Conservation (phyloP, 2,797 vertebrate genomes). For the Pempheris klunzingeri region DNA sequence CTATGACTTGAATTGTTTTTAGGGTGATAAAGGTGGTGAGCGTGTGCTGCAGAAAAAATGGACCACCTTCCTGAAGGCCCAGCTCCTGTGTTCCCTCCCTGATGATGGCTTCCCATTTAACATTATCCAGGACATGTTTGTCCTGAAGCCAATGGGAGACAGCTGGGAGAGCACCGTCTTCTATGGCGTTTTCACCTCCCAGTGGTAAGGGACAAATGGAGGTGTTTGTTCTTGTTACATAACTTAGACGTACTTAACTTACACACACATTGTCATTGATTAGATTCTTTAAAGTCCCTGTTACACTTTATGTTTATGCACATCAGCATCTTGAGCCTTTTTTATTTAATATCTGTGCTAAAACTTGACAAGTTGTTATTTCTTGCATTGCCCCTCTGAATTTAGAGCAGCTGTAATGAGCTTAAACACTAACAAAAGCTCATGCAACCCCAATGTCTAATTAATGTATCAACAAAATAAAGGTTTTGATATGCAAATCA, state of each 20-base stretch:
- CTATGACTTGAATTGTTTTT: conserved; percentile 36
- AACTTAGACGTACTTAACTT: too few relatives aligned
- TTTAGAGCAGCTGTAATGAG: conserved; percentile 63
- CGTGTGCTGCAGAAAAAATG: conserved; percentile 94
- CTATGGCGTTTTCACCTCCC: conserved; percentile 94
- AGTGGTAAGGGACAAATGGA: conserved; percentile 85
- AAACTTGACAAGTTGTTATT: conserved; percentile 41
- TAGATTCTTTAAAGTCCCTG: too few relatives aligned
- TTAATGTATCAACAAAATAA: conserved; percentile 59
- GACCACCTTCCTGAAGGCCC: conserved; percentile 95
- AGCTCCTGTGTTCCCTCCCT: conserved; percentile 91
- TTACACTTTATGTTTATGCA: conserved; percentile 29
- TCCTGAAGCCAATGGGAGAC: conserved; percentile 87
- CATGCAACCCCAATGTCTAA: conserved; percentile 43
- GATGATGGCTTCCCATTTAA: conserved; percentile 95
- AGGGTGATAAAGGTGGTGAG: conserved; percentile 93
- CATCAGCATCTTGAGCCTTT: conserved; percentile 44
- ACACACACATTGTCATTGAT: too few relatives aligned
- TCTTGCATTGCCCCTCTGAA: conserved; percentile 45
- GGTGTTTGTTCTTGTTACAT: conserved; percentile 6
- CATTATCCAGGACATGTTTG: conserved; percentile 94
- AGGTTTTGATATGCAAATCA: conserved; percentile 48
- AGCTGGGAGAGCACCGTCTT: conserved; percentile 90
- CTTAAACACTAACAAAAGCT: conserved; percentile 54
- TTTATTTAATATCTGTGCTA: conserved; percentile 36